A percentile compares a stretch with the other conserved stretches of the same genome.
Evolutionary conservation across 2,113 vertebrate genomes (phyloP).

Genomic region (Carlito syrichta): DNA sequence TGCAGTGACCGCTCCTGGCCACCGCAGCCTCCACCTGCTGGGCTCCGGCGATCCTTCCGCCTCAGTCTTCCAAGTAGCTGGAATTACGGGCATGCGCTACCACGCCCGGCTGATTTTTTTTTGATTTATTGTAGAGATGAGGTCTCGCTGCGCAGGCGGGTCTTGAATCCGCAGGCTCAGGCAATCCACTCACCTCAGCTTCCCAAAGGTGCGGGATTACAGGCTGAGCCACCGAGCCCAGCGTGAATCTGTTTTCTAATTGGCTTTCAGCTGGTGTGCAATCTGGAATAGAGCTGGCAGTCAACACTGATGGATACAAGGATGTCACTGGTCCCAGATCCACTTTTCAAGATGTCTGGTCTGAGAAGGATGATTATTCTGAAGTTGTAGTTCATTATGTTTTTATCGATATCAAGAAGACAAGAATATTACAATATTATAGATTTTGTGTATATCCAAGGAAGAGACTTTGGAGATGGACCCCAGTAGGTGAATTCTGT

Average conservation of each 20-base stretch:
- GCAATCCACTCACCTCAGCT: no score
- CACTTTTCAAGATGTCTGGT: background rate
- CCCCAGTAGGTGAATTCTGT: background rate
- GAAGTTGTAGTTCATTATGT: background rate
- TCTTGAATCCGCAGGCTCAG: no score
- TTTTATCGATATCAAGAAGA: background rate
- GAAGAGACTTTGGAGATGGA: background rate
- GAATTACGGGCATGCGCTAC: no score
- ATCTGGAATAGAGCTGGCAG: background rate
- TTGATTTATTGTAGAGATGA: no score
- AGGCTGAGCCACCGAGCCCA: no score
- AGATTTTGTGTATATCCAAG: background rate
- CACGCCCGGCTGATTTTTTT: no score
- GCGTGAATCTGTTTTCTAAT: background rate
- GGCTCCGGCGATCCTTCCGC: no score
- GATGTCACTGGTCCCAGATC: background rate
- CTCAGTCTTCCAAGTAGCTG: no score
- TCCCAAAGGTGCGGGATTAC: no score
- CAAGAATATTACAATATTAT: background rate
- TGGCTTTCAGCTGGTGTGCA: background rate
- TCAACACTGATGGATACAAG: background rate
- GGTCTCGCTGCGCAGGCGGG: no score
- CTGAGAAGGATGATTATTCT: conserved; percentile 1
- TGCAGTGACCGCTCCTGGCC: no score
- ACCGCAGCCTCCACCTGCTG: no score